Conservation (phyloP, 23 tunicate species). For the Styela plicata region DNA sequence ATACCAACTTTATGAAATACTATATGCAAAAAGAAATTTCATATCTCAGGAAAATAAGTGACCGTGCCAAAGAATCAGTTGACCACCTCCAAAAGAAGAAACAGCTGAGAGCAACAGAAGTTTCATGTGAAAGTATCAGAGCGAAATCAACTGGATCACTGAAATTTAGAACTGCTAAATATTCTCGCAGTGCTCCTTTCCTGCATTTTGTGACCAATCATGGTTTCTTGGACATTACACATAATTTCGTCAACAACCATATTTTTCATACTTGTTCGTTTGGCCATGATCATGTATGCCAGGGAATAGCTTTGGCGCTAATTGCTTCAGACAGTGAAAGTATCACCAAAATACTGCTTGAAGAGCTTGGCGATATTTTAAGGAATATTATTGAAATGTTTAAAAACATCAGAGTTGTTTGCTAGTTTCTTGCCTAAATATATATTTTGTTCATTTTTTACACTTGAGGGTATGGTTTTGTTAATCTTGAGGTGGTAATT, state of each 20-base stretch:
- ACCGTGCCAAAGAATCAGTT: background rate
- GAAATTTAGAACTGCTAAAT: no score
- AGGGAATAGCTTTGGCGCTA: background rate
- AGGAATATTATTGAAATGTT: background rate
- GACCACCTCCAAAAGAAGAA: no score
- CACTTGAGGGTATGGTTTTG: no score
- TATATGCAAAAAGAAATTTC: background rate
- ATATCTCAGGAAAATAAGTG: background rate
- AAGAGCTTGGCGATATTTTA: background rate
- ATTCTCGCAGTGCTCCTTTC: background rate
- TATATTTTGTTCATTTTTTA: no score
- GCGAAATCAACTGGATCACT: no score
- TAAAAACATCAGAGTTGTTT: background rate
- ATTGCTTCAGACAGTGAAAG: background rate
- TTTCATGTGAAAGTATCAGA: no score
- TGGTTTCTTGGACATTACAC: background rate
- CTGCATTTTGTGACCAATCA: background rate
- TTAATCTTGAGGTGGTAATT: no score
- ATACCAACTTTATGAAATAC: background rate
- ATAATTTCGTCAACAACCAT: background rate
- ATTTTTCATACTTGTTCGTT: background rate
- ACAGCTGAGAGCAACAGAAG: no score
- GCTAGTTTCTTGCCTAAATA: no score
- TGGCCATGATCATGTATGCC: background rate
- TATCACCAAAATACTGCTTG: background rate